Evolutionary conservation across 2,797 vertebrate genomes (phyloP), one percentile per base, ranked within the genome.

Genomic region (Danio tinwini): DNA sequence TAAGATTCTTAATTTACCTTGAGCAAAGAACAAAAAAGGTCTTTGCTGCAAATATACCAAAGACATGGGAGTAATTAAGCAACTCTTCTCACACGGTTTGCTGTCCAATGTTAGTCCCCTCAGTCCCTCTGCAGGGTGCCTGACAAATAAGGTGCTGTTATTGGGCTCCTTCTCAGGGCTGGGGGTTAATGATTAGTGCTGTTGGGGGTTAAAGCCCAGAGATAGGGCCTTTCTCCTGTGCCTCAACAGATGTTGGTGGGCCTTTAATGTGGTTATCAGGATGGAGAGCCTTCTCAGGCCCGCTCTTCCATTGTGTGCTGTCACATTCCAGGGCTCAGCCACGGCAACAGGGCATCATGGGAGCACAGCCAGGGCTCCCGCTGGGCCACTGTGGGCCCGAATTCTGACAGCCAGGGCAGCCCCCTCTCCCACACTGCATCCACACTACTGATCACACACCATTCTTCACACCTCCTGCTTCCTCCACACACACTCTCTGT

Each of bases 241-340:
- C 90, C 90, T 89, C 92, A 97, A 96, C 96, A 98, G 96, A 99
- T 98, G 97, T 97, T 97, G 95, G 95, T 94, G 91, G 95, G 91
- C 94, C 94, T 96, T 97, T 98, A 97, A 98, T 97, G 96, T 95
- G 95, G 95, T 97, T 97, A 98, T 98, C 97, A 97, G 96, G 97
- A 95, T 93, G 90, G 85, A 94, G 93, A 95, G 95, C 93, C 95
- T 95, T 96, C 96, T 92, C 93, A 95, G 93, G 95, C 94, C 92
- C 88, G 86, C 94, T 95, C 92, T 87, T 84, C 82, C 91, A 93
- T 97, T 98, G 96, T 97, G 93, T 89, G 86, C 40, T 56, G 47
- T 29, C 55, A 87, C 95, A 97, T 98, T 98, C 97, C 96, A 91
- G 90, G 91, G 88, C 92, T 90, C 91, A 84, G 91, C 95, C 96